A percentile compares a stretch with the other conserved stretches of the same genome.
phyloP scores from a whole-genome alignment of 2,797 vertebrate genomes.

The Pangasius macronema region DNA sequence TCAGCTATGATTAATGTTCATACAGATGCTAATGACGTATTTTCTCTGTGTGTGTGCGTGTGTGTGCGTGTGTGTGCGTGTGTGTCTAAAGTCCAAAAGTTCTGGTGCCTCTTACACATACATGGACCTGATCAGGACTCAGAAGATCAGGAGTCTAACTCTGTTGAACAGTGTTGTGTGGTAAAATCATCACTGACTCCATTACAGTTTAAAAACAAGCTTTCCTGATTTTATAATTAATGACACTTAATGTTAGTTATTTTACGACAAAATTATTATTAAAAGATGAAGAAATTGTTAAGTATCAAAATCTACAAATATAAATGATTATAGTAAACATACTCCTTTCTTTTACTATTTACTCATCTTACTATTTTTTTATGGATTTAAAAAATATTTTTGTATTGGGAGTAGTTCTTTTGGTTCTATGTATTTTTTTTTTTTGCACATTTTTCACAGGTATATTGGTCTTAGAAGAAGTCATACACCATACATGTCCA shows the following conservation, averaged over 20 bases:
- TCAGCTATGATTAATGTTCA: neutral
- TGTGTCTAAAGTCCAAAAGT: neutral
- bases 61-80: conserved; percentile 19
- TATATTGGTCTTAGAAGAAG: neutral
- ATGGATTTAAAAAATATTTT: neutral
- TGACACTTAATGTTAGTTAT: neutral
- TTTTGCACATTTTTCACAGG: neutral
- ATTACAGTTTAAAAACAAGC: neutral
- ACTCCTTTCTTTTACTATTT: neutral
- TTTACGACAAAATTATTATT: neutral
- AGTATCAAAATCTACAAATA: neutral
- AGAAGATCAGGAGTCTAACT: conserved; percentile 65
- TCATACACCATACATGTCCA: neutral
- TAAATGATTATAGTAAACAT: neutral
- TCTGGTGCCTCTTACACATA: conserved; percentile 45
- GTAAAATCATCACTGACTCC: conserved; percentile 53
- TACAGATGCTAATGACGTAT: neutral
- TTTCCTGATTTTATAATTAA: neutral
- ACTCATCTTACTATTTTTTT: neutral
- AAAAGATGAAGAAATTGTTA: neutral
- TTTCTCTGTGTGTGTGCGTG: neutral
- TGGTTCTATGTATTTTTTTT: neutral
- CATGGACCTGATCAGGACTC: conserved; percentile 63
- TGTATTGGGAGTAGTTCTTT: neutral
- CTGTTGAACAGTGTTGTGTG: conserved; percentile 58